phyloP scores from a whole-genome alignment of 2,113 vertebrate species.

The Xenopus tropicalis region DNA sequence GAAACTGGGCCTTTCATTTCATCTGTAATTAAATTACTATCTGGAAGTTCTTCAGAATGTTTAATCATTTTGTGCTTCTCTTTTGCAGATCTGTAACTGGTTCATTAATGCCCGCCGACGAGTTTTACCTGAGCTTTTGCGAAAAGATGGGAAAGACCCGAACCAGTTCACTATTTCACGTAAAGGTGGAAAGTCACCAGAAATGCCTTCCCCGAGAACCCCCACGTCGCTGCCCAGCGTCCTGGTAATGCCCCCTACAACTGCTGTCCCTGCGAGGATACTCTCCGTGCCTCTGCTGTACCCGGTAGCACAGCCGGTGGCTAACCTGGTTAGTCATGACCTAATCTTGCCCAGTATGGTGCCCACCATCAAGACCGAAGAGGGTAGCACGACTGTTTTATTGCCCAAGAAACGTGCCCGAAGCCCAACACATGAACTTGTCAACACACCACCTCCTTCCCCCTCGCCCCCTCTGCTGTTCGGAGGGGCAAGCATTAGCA shows the following conservation, averaged over 20 bases:
- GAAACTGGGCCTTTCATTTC: no score
- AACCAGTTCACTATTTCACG: slow-evolving; percentile 92
- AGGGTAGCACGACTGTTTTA: slow-evolving; percentile 42
- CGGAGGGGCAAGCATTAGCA: slow-evolving; percentile 40
- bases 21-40: no score
- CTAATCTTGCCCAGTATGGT: slow-evolving; percentile 44
- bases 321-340: slow-evolving; percentile 52
- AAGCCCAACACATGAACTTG: slow-evolving; percentile 76
- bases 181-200: slow-evolving; percentile 68
- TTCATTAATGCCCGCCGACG: slow-evolving; percentile 93
- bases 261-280: slow-evolving; percentile 48
- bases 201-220: slow-evolving; percentile 52
- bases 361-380: slow-evolving; percentile 51
- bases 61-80: not conserved
- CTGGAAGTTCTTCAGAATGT: no score
- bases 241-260: slow-evolving; percentile 59
- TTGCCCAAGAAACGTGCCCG: slow-evolving; percentile 58
- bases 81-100: slow-evolving; percentile 92
- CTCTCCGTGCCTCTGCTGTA: slow-evolving; percentile 45
- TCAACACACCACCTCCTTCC: slow-evolving; percentile 77
- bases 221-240: slow-evolving; percentile 47
- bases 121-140: slow-evolving; percentile 88
- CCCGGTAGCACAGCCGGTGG: slow-evolving; percentile 59
- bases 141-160: slow-evolving; percentile 91
- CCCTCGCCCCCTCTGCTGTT: slow-evolving; percentile 82